phyloP scores from a whole-genome alignment of 2,888 invertebrate species.

The Macrostomum cliftonense region DNA sequence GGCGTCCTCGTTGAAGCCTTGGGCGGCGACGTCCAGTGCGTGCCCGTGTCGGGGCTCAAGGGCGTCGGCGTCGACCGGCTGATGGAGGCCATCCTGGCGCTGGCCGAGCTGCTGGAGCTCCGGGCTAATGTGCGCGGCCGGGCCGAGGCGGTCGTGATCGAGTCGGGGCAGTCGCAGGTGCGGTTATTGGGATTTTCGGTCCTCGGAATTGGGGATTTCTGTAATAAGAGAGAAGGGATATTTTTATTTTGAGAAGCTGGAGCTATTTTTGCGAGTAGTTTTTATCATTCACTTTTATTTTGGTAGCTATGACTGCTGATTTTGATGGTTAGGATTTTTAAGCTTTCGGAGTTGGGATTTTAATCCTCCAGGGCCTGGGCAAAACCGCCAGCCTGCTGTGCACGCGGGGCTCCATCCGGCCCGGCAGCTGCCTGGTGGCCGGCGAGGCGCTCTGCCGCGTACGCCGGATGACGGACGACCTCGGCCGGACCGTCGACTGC shows the following conservation, averaged over 20 bases:
- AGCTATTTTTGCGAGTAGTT: too few species aligned
- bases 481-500: constrained; percentile 47
- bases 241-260: too few species aligned
- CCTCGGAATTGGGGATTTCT: neutral
- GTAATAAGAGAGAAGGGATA: too few species aligned
- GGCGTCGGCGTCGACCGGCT: constrained; percentile 56
- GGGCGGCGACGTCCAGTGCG: constrained; percentile 76
- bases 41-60: constrained; percentile 63
- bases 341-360: too few species aligned
- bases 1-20: constrained; percentile 64
- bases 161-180: constrained; percentile 51
- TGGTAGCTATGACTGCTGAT: too few species aligned
- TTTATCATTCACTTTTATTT: too few species aligned
- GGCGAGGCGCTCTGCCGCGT: constrained; percentile 44
- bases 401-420: constrained; percentile 61
- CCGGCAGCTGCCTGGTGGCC: constrained; percentile 58
- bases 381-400: constrained; percentile 65
- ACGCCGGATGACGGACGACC: constrained; percentile 58
- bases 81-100: constrained; percentile 56
- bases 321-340: too few species aligned
- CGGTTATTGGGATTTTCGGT: constrained; percentile 45
- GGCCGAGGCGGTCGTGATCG: constrained; percentile 74
- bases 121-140: constrained; percentile 60
- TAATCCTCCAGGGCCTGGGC: constrained; percentile 35
- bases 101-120: constrained; percentile 61